These are phyloP conservation scores for Myopa testacea DNA, from an alignment of 2,888 invertebrate genomes.

Conservation along the genomic window DNA sequence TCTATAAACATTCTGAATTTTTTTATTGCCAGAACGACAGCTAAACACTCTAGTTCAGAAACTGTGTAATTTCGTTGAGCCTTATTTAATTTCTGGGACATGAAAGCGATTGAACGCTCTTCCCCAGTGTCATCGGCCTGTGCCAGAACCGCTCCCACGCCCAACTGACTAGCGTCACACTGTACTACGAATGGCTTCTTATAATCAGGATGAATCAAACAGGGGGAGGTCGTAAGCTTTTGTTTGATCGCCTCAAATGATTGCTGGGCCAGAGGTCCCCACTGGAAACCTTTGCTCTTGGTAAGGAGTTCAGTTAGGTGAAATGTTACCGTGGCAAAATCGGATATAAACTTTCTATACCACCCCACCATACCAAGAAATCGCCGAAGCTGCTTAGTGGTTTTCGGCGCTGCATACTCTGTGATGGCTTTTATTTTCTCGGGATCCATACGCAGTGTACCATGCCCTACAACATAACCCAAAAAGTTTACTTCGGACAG, in stretches of 20 bases:
- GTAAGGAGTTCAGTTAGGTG: conserved; percentile 24
- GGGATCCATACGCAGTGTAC: conserved; percentile 26
- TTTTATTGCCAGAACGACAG: conserved; percentile 31
- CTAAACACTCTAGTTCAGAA: conserved; percentile 38
- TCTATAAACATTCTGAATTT: conserved; percentile 34
- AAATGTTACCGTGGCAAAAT: conserved; percentile 11
- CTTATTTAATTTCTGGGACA: conserved; percentile 44
- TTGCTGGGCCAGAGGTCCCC: conserved; percentile 12
- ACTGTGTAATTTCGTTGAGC: conserved; percentile 40
- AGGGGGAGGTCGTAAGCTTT: conserved; percentile 34
- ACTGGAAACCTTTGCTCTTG: neutral
- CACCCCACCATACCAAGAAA: neutral
- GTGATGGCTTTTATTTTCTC: conserved; percentile 22
- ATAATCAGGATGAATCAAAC: conserved; percentile 38
- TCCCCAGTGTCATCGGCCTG: conserved; percentile 28
- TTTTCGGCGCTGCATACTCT: conserved; percentile 3
- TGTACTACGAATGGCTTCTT: conserved; percentile 40
- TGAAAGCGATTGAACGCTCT: conserved; percentile 39
- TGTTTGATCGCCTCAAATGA: conserved; percentile 37
- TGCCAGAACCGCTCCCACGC: conserved; percentile 31
- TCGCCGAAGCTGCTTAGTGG: too few relatives aligned
- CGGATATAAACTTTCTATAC: conserved; percentile 11
- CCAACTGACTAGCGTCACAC: conserved; percentile 37
- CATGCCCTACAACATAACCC: conserved; percentile 39
- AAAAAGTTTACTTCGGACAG: conserved; percentile 19